phyloP scores from a whole-genome alignment of 37 sponge, comb jelly and placozoan genomes.

The Agelas oroides region DNA sequence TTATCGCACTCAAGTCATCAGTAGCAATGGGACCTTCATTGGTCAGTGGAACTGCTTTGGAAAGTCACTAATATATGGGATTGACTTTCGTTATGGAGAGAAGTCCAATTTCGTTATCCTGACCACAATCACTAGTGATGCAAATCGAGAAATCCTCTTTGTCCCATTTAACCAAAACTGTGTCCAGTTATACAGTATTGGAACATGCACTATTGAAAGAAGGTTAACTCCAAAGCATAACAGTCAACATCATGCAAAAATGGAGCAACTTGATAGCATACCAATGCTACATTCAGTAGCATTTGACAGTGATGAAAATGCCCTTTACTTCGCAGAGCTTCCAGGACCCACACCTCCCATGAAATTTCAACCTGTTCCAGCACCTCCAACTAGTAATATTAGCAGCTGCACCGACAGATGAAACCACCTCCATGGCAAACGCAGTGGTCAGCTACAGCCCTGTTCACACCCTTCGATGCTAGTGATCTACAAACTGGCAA shows the following conservation, averaged over 20 bases:
- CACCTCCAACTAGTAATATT: slow-evolving; percentile 10
- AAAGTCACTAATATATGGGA: slow-evolving; percentile 30
- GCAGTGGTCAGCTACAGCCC: slow-evolving; percentile 30
- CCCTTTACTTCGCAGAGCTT: slow-evolving; percentile 9
- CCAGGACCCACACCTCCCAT: slow-evolving; percentile 41
- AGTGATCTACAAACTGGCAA: slow-evolving; percentile 10
- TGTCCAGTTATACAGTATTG: neutral
- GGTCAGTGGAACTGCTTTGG: slow-evolving; percentile 49
- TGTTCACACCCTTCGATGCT: slow-evolving; percentile 31
- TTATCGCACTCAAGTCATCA: slow-evolving; percentile 32
- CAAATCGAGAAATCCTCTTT: neutral
- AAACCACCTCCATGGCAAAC: slow-evolving; percentile 28
- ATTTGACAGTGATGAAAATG: neutral
- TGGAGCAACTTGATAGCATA: neutral
- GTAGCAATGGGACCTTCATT: slow-evolving; percentile 18
- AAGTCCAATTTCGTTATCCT: neutral
- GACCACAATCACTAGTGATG: slow-evolving; percentile 5
- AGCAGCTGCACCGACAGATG: neutral
- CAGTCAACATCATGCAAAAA: too few relatives aligned
- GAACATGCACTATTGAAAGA: slow-evolving; percentile 7
- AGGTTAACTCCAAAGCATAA: neutral
- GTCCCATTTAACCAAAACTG: slow-evolving; percentile 7
- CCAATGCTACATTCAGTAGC: slow-evolving; percentile 47
- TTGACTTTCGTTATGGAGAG: slow-evolving; percentile 7
- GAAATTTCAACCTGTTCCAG: slow-evolving; percentile 16